These are phyloP conservation scores for Okamejei kenojei DNA, from an alignment of 2,797 vertebrate species.

Conservation along the genomic window DNA sequence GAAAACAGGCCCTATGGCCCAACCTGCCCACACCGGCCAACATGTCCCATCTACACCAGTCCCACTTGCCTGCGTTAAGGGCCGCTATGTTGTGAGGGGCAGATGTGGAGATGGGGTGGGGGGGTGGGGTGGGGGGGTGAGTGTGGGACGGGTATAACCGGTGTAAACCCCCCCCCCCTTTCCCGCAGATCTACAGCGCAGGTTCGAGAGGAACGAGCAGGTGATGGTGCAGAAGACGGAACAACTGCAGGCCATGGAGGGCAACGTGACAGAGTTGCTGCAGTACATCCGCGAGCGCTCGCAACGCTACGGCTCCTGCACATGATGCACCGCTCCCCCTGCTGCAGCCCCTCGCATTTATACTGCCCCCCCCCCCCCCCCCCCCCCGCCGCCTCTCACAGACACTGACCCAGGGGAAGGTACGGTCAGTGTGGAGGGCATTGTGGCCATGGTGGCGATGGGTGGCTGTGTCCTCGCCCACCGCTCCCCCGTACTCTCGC, in stretches of 20 bases:
- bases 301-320: constrained; percentile 61
- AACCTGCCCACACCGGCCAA: no score
- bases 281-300: constrained; percentile 56
- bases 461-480: no score
- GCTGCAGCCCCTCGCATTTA: background rate
- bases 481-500: no score
- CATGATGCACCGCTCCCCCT: constrained; percentile 39
- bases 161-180: background rate
- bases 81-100: no score
- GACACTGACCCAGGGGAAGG: background rate
- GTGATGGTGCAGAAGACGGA: constrained; percentile 60
- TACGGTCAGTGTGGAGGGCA: no score
- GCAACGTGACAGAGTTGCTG: constrained; percentile 53
- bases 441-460: no score
- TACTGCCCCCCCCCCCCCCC: no score
- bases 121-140: no score
- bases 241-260: constrained; percentile 59
- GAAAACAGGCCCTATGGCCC: no score
- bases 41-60: no score
- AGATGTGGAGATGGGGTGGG: background rate
- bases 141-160: background rate
- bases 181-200: constrained; percentile 63
- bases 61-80: no score
- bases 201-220: constrained; percentile 63
- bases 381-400: no score